A percentile compares a stretch with the other conserved stretches of the same genome.
Evolutionary conservation across 2,113 vertebrate genomes (phyloP).

Genomic region (Clarias macrocephalus): DNA sequence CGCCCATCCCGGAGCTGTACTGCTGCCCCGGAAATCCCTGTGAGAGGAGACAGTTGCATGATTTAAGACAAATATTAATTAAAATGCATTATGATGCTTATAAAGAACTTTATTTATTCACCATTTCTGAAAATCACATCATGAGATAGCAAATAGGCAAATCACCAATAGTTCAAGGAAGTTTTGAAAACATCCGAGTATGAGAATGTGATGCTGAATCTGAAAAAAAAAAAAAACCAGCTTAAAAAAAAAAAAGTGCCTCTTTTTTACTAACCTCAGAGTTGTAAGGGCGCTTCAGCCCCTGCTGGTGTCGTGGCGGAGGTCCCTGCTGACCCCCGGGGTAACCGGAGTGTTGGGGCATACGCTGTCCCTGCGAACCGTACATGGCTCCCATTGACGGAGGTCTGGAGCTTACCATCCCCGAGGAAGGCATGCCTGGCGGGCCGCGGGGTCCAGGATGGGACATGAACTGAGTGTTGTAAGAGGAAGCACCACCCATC

Average conservation of each 20-base stretch:
- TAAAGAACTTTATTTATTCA: background rate
- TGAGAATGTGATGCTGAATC: background rate
- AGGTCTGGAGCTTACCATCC: constrained; percentile 77
- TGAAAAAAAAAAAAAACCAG: background rate
- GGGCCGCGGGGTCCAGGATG: constrained; percentile 83
- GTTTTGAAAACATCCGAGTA: background rate
- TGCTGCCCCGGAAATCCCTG: constrained; percentile 73
- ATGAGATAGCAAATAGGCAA: background rate
- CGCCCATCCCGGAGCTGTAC: constrained; percentile 65
- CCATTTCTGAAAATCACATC: background rate
- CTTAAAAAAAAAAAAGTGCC: background rate
- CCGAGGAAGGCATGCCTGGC: constrained; percentile 73
- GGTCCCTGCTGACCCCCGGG: constrained; percentile 77
- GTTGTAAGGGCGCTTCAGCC: constrained; percentile 84
- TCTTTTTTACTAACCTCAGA: constrained; percentile 75
- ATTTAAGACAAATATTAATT: background rate
- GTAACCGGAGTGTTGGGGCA: constrained; percentile 82
- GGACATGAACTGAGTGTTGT: constrained; percentile 87
- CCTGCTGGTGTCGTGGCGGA: constrained; percentile 67
- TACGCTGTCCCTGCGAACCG: constrained; percentile 75
- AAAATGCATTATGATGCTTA: background rate
- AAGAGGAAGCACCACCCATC: constrained; percentile 87
- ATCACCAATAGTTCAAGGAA: background rate
- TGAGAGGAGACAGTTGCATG: background rate
- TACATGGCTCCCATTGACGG: constrained; percentile 75